A percentile compares a stretch with the other conserved stretches of the same genome.
These are phyloP conservation scores for Drosophila vallismaia DNA, from an alignment of 2,888 invertebrate species.

Conservation along the genomic window DNA sequence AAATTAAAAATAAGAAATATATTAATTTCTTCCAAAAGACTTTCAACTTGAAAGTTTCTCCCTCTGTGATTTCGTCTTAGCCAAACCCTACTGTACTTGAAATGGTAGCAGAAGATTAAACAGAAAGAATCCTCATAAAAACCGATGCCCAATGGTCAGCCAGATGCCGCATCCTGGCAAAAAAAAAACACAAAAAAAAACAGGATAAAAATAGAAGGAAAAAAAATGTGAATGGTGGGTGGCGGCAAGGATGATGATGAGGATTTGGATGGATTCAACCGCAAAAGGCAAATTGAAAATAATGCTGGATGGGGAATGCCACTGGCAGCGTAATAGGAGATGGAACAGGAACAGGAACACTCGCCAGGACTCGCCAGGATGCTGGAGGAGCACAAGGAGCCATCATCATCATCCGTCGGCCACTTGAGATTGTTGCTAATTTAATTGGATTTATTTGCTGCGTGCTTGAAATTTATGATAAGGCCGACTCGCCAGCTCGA, in stretches of 20 bases:
- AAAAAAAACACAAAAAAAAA: neutral
- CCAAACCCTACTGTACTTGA: conserved; percentile 2
- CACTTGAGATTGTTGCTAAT: conserved; percentile 70
- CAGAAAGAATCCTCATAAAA: conserved; percentile 30
- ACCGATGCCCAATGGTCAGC: conserved; percentile 22
- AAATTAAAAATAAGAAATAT: no score
- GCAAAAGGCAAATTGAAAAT: conserved; percentile 50
- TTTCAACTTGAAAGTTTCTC: no score
- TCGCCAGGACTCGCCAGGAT: neutral
- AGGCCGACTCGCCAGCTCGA: conserved; percentile 5
- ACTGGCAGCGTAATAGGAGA: conserved; percentile 29
- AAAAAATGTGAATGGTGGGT: no score
- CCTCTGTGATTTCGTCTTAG: neutral
- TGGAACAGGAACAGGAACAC: neutral
- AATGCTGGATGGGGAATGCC: conserved; percentile 18
- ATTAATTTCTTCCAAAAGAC: no score
- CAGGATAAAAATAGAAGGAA: neutral
- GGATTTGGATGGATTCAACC: conserved; percentile 17
- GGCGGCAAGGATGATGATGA: conserved; percentile 2
- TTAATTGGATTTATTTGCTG: conserved; percentile 73
- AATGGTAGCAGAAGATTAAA: conserved; percentile 11
- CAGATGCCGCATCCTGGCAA: neutral
- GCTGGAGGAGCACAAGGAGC: neutral
- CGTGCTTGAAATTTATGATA: conserved; percentile 62
- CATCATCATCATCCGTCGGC: conserved; percentile 45